phyloP scores from a whole-genome alignment of 2,888 invertebrate genomes.

The Himalopsyche tibetana region DNA sequence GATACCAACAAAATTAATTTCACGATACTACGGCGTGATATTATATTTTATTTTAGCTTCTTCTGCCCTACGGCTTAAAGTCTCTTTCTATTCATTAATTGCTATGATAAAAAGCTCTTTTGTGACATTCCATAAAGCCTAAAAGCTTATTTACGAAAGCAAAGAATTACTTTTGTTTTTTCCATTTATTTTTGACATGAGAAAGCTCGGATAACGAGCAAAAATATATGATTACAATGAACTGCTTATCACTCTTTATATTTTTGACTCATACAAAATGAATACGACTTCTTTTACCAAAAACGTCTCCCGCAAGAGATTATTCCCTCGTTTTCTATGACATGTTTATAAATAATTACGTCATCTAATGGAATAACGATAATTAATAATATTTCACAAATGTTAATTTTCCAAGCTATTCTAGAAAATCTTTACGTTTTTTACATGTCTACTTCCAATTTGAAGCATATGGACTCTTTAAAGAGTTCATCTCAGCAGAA shows the following conservation, averaged over 20 bases:
- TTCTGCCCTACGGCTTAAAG: no score
- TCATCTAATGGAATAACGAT: no score
- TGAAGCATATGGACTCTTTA: no score
- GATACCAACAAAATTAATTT: no score
- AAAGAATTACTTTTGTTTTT: neutral
- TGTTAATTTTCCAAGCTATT: no score
- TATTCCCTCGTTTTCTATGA: neutral
- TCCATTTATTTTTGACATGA: neutral
- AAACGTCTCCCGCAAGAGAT: neutral
- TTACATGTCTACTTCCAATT: no score
- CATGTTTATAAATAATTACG: neutral
- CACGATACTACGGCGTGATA: no score
- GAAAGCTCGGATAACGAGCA: neutral
- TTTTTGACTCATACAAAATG: neutral
- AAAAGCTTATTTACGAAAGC: constrained; percentile 18
- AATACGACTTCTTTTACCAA: neutral
- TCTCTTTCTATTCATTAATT: neutral
- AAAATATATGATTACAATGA: constrained; percentile 15
- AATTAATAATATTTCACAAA: no score
- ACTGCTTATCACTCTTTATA: neutral
- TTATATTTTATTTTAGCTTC: no score
- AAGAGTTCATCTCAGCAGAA: no score
- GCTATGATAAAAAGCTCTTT: constrained; percentile 6
- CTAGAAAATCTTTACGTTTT: no score
- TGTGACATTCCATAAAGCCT: constrained; percentile 18